phyloP scores from a whole-genome alignment of 2,888 invertebrate species.

The Netelia virgata region DNA sequence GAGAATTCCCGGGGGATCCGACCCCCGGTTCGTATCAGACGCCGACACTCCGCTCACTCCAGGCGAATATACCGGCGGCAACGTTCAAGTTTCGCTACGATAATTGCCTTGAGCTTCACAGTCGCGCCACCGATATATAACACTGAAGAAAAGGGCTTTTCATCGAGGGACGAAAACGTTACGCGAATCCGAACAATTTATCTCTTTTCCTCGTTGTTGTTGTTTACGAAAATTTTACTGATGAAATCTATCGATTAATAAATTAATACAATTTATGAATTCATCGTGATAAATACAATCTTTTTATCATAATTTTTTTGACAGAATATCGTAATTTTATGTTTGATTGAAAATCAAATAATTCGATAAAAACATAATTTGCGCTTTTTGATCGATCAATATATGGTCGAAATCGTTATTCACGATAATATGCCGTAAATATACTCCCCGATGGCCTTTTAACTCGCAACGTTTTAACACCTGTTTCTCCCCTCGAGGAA shows the following conservation, averaged over 20 bases:
- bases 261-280: background rate
- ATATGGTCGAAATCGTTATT: constrained; percentile 13
- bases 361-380: too few relatives aligned
- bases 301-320: too few relatives aligned
- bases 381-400: background rate
- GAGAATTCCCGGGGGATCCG: constrained; percentile 82
- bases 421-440: background rate
- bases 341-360: too few relatives aligned
- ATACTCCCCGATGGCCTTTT: constrained; percentile 29
- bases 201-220: constrained; percentile 15
- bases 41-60: constrained; percentile 80
- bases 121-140: constrained; percentile 78
- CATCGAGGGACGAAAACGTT: constrained; percentile 60
- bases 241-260: constrained; percentile 19
- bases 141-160: constrained; percentile 29
- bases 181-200: constrained; percentile 56
- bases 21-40: constrained; percentile 83
- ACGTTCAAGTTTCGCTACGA: constrained; percentile 84
- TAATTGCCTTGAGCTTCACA: constrained; percentile 84
- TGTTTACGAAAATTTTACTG: constrained; percentile 22
- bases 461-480: constrained; percentile 36
- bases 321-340: too few relatives aligned
- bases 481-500: constrained; percentile 37
- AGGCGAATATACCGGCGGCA: constrained; percentile 72
- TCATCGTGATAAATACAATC: background rate